phyloP scores from a whole-genome alignment of 2,797 vertebrate genomes.

The Amazonetta brasiliensis region DNA sequence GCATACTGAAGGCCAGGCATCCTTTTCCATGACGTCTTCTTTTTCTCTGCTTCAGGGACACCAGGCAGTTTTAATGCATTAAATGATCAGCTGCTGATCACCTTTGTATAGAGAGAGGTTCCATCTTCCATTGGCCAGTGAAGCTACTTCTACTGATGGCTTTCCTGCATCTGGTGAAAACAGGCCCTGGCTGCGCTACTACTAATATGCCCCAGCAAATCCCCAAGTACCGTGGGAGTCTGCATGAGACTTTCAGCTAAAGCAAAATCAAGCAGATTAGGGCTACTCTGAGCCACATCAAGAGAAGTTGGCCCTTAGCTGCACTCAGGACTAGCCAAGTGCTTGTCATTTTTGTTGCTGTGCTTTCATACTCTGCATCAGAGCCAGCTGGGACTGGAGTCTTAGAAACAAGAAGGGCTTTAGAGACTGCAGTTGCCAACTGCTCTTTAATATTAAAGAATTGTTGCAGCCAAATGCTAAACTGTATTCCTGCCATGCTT shows the following conservation, averaged over 20 bases:
- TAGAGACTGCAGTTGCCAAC: not conserved
- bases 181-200: not conserved
- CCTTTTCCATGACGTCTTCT: not conserved
- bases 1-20: not conserved
- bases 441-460: not conserved
- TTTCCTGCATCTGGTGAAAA: not conserved
- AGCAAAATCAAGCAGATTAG: constrained; percentile 31
- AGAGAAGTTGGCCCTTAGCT: not conserved
- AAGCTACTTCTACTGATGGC: not conserved
- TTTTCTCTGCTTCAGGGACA: not conserved
- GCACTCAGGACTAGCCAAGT: not conserved
- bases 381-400: not conserved
- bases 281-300: not conserved
- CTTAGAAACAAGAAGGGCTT: not conserved
- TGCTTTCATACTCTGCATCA: not conserved
- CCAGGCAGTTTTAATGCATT: not conserved
- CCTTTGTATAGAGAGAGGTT: not conserved
- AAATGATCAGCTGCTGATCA: not conserved
- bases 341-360: not conserved
- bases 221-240: not conserved
- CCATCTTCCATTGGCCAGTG: not conserved
- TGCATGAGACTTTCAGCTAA: not conserved
- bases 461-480: not conserved
- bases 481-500: not conserved
- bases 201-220: constrained; percentile 2